These are phyloP conservation scores for Virgularia gustaviana DNA, from an alignment of 92 coral and sea anemone genomes.

Conservation along the genomic window DNA sequence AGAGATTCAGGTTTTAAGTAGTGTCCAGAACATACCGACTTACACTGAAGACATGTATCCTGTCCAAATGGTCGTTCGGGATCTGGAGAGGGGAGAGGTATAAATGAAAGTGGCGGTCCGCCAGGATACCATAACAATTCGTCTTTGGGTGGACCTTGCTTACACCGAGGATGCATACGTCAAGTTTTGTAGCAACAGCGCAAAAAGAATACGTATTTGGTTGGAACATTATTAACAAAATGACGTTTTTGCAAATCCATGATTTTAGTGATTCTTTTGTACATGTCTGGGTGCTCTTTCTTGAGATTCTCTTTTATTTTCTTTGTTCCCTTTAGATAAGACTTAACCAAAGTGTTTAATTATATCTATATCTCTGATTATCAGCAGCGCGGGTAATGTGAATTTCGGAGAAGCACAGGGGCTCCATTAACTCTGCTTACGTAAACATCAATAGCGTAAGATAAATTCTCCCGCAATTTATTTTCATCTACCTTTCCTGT, in stretches of 20 bases:
- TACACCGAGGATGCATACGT: conserved; percentile 47
- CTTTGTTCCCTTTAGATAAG: conserved; percentile 9
- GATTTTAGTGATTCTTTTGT: conserved; percentile 13
- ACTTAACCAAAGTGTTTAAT: conserved; percentile 33
- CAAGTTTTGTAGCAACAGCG: conserved; percentile 25
- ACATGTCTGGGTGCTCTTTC: conserved; percentile 43
- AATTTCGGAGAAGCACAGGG: no score
- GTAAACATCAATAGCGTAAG: conserved; percentile 57
- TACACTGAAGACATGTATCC: conserved; percentile 44
- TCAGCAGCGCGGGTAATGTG: conserved; percentile 35
- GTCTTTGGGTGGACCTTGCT: conserved; percentile 38
- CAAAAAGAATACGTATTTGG: conserved; percentile 38
- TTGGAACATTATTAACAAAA: conserved; percentile 31
- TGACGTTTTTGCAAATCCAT: conserved; percentile 26
- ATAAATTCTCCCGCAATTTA: conserved; percentile 43
- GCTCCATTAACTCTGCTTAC: conserved; percentile 56
- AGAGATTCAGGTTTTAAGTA: conserved; percentile 44
- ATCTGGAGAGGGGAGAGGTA: conserved; percentile 40
- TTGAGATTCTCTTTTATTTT: background rate
- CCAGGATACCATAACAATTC: conserved; percentile 32
- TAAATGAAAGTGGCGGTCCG: conserved; percentile 43
- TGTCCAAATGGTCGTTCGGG: conserved; percentile 41
- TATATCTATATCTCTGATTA: conserved; percentile 12
- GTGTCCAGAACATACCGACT: conserved; percentile 43
- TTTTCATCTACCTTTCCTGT: conserved; percentile 45